Conservation (phyloP, 2,888 invertebrate genomes). For the Tholera decimalis region DNA sequence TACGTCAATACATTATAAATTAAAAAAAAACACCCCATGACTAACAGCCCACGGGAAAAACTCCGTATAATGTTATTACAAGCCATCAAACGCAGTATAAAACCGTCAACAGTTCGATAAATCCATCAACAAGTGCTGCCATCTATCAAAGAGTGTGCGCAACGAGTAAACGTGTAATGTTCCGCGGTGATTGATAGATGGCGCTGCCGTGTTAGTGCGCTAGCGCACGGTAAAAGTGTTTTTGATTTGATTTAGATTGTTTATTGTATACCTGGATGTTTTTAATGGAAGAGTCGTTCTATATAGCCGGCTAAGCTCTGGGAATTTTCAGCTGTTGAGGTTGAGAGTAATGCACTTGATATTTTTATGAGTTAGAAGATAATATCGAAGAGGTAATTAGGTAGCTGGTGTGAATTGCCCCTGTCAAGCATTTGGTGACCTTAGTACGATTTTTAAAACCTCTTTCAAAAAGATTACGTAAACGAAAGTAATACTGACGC, state of each 20-base stretch:
- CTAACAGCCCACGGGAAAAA: conserved; percentile 68
- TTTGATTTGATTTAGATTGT: conserved; percentile 76
- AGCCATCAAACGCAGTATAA: conserved; percentile 82
- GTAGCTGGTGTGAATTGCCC: no score
- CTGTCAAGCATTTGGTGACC: no score
- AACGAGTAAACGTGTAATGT: conserved; percentile 86
- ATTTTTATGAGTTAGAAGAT: background rate
- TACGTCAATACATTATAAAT: conserved; percentile 67
- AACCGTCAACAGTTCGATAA: conserved; percentile 81
- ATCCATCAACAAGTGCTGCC: conserved; percentile 86
- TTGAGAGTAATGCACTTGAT: conserved; percentile 6
- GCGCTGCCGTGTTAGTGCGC: conserved; percentile 77
- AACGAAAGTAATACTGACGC: no score
- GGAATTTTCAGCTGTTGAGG: conserved; percentile 32
- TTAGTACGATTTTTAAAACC: no score
- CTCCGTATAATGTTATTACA: conserved; percentile 78
- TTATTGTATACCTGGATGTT: conserved; percentile 70
- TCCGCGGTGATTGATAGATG: conserved; percentile 86
- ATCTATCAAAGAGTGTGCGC: conserved; percentile 82
- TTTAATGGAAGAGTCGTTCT: conserved; percentile 58
- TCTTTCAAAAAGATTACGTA: no score
- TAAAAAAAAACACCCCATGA: conserved; percentile 65
- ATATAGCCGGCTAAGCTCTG: conserved; percentile 19
- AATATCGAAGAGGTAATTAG: background rate
- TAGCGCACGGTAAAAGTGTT: conserved; percentile 72